Conservation (phyloP, 2,113 vertebrate genomes). For the Diadophis punctatus region DNA sequence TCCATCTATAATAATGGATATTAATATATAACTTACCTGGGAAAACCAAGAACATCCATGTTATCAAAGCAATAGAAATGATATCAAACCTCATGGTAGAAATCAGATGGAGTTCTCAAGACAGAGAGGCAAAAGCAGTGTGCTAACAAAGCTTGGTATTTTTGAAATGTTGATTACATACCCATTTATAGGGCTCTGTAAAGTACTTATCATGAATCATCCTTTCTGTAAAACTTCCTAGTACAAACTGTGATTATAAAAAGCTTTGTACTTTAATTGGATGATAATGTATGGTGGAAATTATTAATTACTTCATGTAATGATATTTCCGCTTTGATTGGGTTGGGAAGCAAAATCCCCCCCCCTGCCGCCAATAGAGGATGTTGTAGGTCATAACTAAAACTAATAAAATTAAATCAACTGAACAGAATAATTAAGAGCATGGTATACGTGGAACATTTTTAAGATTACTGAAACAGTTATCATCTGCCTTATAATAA, state of each 20-base stretch:
- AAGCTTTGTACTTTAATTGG: background rate
- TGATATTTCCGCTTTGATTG: background rate
- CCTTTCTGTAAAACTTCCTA: background rate
- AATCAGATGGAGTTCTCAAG: background rate
- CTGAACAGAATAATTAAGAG: background rate
- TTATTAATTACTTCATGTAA: background rate
- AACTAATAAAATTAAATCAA: background rate
- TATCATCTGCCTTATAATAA: background rate
- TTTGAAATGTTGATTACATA: background rate
- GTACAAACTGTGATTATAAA: background rate
- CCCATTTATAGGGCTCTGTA: background rate
- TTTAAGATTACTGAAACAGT: background rate
- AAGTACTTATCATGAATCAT: background rate
- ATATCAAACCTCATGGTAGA: background rate
- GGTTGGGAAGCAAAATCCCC: background rate
- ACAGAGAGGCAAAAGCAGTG: background rate
- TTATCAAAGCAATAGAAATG: background rate
- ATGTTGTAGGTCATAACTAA: background rate
- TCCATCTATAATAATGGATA: background rate
- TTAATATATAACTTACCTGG: background rate
- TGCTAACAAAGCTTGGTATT: background rate
- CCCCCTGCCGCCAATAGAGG: fast-evolving
- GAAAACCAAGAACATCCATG: background rate
- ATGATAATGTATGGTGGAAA: background rate
- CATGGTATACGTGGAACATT: background rate